These are phyloP conservation scores for Eristalinus aeneus DNA, from an alignment of 2,888 invertebrate genomes.

Conservation along the genomic window DNA sequence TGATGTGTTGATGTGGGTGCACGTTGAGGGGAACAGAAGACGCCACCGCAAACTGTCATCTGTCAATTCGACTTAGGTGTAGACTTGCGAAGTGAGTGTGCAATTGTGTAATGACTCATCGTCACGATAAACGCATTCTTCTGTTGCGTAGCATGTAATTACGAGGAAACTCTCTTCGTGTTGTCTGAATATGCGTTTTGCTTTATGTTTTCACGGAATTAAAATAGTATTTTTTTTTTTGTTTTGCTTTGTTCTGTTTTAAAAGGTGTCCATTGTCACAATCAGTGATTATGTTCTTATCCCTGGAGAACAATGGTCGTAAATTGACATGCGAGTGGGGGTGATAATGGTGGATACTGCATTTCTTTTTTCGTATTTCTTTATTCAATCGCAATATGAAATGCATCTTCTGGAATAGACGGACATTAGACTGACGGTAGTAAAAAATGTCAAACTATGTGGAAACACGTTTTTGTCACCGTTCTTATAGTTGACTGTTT, in stretches of 20 bases:
- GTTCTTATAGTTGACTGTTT: too few relatives aligned
- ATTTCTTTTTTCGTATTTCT: background rate
- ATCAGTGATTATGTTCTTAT: constrained; percentile 30
- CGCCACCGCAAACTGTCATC: constrained; percentile 20
- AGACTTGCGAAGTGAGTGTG: background rate
- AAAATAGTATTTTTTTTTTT: background rate
- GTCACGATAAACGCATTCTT: constrained; percentile 11
- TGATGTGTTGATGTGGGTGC: constrained; percentile 3
- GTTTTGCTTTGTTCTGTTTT: background rate
- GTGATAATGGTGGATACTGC: background rate
- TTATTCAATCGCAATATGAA: too few relatives aligned
- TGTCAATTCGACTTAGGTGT: constrained; percentile 3
- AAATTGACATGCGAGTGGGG: constrained; percentile 17
- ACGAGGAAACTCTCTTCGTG: constrained; percentile 34
- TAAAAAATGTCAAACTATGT: too few relatives aligned
- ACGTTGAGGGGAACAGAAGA: background rate
- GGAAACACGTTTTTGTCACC: too few relatives aligned
- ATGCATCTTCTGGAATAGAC: too few relatives aligned
- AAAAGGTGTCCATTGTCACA: constrained; percentile 44
- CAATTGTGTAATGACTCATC: constrained; percentile 33
- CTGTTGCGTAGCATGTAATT: constrained; percentile 46
- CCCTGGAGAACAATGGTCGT: constrained; percentile 24
- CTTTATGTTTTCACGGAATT: background rate
- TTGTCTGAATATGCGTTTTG: background rate
- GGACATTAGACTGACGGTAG: too few relatives aligned